Base-by-base conservation (phyloP, 2,888 invertebrate genomes). In the Pelosia muscerda region DNA sequence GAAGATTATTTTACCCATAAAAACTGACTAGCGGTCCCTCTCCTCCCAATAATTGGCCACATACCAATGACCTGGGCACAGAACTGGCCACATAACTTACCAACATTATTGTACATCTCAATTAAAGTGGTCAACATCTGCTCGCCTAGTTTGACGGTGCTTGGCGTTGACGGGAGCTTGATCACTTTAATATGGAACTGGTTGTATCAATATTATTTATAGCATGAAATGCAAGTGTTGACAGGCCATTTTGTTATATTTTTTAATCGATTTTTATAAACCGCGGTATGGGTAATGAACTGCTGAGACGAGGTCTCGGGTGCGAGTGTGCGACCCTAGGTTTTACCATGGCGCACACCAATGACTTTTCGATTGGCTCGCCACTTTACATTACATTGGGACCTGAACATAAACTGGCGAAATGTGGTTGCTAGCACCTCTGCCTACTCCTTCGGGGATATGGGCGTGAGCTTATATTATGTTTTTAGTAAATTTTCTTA, bases 11-110 rank as follows among this genome's bases (percentile, higher is more conserved):
- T n/a, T n/a, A n/a, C n/a, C 19, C 8, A 19, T 0, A 49, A 49
- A 49, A 49, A 49, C 2, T 49, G n/a, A 2, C 49, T 9, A n/a
- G 5, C 49, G 19, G 2, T 49, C 31, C 31, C 49, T 4, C 10
- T 55, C 54, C 23, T 23, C 15, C 54, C 54, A 23, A 55, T 55
- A 25, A 55, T 55, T n/a, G 49, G 19, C 49, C 49, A 49, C 8
- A 6, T 42, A 42, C n/a, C 49, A 9, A n/a, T n/a, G 49, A 42
- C 1, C 49, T 10, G 15, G 13, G 11, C 22, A 11, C 22, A n/a
- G n/a, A 53, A 62, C 62, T 49, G 62, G 62, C 9, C 49, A 49
- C 58, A 59, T 65, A 59, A 31, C 65, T 63, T 11, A 26, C 5
- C 11, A 28, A 54, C 23, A 54, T 54, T 49, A n/a, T 53, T 19